phyloP scores from a whole-genome alignment of 1,140 invertebrate genomes.

The Monochamus saltuarius region DNA sequence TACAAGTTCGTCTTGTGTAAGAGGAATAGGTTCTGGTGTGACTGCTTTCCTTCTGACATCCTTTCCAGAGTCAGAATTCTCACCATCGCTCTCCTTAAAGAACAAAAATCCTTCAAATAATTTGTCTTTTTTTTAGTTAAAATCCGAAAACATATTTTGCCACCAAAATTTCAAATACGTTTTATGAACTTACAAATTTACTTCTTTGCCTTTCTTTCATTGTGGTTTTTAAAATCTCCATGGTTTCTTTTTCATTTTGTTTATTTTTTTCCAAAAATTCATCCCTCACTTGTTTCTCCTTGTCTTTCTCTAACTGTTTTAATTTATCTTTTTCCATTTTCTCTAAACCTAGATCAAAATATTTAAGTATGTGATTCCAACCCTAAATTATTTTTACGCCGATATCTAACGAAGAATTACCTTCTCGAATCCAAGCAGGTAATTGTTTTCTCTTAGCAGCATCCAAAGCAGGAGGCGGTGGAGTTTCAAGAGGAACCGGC shows the following conservation, averaged over 20 bases:
- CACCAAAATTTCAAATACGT: not conserved
- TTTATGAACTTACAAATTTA: constrained; percentile 73
- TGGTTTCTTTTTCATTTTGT: constrained; percentile 66
- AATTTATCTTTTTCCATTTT: constrained; percentile 97
- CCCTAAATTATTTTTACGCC: too few relatives aligned
- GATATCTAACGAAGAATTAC: constrained; percentile 38
- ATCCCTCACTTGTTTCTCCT: constrained; percentile 65
- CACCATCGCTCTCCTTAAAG: constrained; percentile 48
- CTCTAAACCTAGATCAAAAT: constrained; percentile 67
- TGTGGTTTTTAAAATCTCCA: constrained; percentile 56
- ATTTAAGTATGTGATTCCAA: not conserved
- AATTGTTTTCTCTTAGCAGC: constrained; percentile 87
- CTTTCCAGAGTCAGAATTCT: constrained; percentile 42
- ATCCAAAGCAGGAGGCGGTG: constrained; percentile 62
- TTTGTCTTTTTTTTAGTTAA: not conserved
- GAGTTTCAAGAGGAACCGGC: constrained; percentile 9
- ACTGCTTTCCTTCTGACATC: constrained; percentile 24
- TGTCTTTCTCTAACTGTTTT: constrained; percentile 80
- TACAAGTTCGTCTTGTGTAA: constrained; percentile 57
- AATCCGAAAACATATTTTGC: not conserved
- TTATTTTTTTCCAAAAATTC: constrained; percentile 62
- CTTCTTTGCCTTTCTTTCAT: constrained; percentile 62
- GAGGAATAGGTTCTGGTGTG: constrained; percentile 28
- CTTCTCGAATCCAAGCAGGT: constrained; percentile 94
- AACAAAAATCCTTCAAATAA: constrained; percentile 10